Evolutionary conservation across 2,113 vertebrate genomes (phyloP), one percentile per base, ranked within the genome.

Genomic region (Pituophis catenifer): DNA sequence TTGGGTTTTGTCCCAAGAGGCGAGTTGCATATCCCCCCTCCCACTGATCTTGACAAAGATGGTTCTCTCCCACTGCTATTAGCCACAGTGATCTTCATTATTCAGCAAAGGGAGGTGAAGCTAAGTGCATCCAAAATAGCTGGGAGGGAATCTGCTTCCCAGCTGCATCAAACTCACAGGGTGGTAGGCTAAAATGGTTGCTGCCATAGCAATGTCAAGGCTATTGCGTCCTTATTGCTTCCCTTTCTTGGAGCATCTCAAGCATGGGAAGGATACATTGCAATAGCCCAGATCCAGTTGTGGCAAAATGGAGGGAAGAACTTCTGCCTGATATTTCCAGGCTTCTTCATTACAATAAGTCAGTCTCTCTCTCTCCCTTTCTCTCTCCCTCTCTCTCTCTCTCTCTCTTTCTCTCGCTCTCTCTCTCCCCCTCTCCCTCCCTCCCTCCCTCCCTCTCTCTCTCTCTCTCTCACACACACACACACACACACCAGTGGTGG

Each of bases 391-490:
- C 44, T 48, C 44, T 5, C 44, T 48, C 44, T 48, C 44, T 44
- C 44, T 44, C 44, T 44, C 44, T 44, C 3, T 44, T 0, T 48
- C 0, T 48, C 4, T 48, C 44, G 3, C 44, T 48, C 44, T 48
- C 44, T 48, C 44, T 0, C 44, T 5, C 44, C 0, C 3, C 0
- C 44, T 0, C 44, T 48, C 44, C 5, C 44, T 0, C 44, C 5
- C 3, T 44, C 3, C 0, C 44, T 48, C 44, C 5, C 44, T 0
- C 4, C 4, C 44, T 48, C 44, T 0, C 44, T 48, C 44, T 3
- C 44, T 48, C 44, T 48, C 44, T 48, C 44, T 48, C 44, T 48
- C 44, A 3, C 44, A 48, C 44, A 48, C 44, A 48, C 44, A 3
- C 44, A 48, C 44, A 48, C 44, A 48, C 44, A 48, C 44, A 48